Evolutionary conservation across 2,113 vertebrate species (phyloP).

Genomic region (Pyxicephalus adspersus): DNA sequence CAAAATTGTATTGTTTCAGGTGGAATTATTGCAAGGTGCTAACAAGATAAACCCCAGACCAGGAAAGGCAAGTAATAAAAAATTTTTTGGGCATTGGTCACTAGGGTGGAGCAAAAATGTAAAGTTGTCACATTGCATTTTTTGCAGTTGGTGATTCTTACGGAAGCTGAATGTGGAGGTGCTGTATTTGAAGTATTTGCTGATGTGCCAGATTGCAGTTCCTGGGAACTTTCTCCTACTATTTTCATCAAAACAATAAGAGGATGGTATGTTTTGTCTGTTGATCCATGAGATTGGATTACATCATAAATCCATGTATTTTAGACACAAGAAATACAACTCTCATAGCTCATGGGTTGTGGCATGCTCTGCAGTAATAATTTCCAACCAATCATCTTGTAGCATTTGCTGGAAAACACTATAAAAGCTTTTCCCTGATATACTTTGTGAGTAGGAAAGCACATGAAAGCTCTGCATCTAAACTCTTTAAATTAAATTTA

Average conservation of each 20-base stretch:
- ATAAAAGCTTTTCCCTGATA: too few relatives aligned
- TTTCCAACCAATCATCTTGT: too few relatives aligned
- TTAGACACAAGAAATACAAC: background rate
- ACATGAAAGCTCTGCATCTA: too few relatives aligned
- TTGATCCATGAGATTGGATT: too few relatives aligned
- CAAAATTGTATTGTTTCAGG: constrained; percentile 59
- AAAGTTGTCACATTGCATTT: background rate
- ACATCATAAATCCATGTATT: background rate
- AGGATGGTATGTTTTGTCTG: constrained; percentile 83
- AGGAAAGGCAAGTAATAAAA: constrained; percentile 84
- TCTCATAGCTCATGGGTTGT: too few relatives aligned
- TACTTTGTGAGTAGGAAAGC: too few relatives aligned
- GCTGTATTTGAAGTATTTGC: constrained; percentile 75
- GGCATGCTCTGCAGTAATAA: too few relatives aligned
- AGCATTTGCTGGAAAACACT: too few relatives aligned
- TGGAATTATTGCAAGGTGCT: constrained; percentile 66
- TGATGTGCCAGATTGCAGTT: constrained; percentile 82
- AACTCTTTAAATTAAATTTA: too few relatives aligned
- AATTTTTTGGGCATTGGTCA: background rate
- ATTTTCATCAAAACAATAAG: constrained; percentile 84
- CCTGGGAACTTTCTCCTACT: constrained; percentile 80
- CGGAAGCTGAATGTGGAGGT: constrained; percentile 72
- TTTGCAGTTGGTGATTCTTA: constrained; percentile 82
- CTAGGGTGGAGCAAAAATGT: background rate
- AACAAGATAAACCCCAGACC: constrained; percentile 86